Percentiles rank a stretch among this genome's conserved stretches.
Conservation (phyloP, 2,113 vertebrate genomes). For the Salvelinus alpinus region DNA sequence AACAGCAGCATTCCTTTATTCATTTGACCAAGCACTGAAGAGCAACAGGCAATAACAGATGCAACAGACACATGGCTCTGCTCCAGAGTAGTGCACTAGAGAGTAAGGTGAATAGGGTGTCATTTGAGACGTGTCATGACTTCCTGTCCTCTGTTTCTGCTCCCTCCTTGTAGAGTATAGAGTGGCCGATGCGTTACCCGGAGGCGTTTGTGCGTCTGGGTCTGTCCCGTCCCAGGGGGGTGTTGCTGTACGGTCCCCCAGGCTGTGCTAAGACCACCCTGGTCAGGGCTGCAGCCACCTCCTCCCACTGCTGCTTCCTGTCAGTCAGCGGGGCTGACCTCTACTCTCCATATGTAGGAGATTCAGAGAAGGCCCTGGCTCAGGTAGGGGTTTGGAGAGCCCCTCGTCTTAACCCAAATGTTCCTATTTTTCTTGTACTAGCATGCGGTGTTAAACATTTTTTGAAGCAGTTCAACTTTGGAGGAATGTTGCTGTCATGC, state of each 20-base stretch:
- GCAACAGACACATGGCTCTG: too few species aligned
- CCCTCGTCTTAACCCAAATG: background rate
- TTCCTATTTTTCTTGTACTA: too few species aligned
- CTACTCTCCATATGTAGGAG: constrained; percentile 90
- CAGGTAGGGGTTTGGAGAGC: constrained; percentile 74
- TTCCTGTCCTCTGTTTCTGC: background rate
- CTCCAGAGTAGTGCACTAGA: constrained; percentile 64
- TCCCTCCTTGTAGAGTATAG: constrained; percentile 78
- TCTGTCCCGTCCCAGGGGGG: constrained; percentile 81
- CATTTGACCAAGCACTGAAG: too few species aligned
- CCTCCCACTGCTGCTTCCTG: constrained; percentile 84
- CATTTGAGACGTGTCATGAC: background rate
- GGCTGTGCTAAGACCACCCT: constrained; percentile 94
- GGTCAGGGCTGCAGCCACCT: constrained; percentile 83
- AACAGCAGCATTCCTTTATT: background rate
- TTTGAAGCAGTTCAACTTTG: too few species aligned
- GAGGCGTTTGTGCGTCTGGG: constrained; percentile 87
- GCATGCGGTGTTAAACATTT: too few species aligned
- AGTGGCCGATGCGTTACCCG: constrained; percentile 92
- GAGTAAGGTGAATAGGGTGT: constrained; percentile 78
- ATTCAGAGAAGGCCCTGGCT: constrained; percentile 89
- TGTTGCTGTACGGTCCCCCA: constrained; percentile 89
- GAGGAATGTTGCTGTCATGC: background rate
- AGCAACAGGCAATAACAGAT: too few species aligned
- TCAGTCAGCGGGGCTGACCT: constrained; percentile 89